Percentiles rank a stretch among this genome's conserved stretches.
These are phyloP conservation scores for Micronisus gabar DNA, from an alignment of 2,113 vertebrate genomes.

Conservation along the genomic window DNA sequence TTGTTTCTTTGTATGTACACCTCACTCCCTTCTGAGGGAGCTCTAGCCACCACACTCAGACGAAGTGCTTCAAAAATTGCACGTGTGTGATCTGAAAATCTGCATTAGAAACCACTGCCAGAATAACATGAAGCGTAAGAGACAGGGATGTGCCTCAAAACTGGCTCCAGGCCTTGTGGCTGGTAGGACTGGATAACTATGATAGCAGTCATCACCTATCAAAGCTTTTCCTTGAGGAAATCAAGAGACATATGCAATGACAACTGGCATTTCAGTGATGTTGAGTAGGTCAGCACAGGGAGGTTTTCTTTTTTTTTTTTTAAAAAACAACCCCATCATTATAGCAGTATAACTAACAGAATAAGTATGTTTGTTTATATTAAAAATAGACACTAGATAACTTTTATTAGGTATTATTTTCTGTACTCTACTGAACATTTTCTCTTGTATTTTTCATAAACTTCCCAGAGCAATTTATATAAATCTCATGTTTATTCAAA, in stretches of 20 bases:
- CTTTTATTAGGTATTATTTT: background rate
- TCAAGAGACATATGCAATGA: background rate
- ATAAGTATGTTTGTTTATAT: background rate
- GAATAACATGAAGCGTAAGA: background rate
- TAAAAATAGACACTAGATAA: background rate
- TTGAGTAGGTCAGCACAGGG: background rate
- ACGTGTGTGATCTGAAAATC: background rate
- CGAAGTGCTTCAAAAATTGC: background rate
- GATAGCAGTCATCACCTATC: background rate
- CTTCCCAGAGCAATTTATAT: background rate
- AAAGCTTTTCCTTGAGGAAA: background rate
- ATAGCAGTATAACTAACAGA: background rate
- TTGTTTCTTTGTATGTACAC: background rate
- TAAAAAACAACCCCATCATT: background rate
- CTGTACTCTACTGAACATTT: background rate
- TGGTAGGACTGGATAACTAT: background rate
- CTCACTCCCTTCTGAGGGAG: background rate
- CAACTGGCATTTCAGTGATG: background rate
- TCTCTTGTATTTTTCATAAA: background rate
- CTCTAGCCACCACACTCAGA: background rate
- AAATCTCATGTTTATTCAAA: background rate
- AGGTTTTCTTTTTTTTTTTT: background rate
- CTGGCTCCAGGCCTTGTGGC: background rate
- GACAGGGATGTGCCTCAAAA: background rate
- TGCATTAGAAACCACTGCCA: background rate